A percentile compares a stretch with the other conserved stretches of the same genome.
These are phyloP conservation scores for Tonatia bakeri DNA, from an alignment of 2,113 vertebrate genomes.

Conservation along the genomic window DNA sequence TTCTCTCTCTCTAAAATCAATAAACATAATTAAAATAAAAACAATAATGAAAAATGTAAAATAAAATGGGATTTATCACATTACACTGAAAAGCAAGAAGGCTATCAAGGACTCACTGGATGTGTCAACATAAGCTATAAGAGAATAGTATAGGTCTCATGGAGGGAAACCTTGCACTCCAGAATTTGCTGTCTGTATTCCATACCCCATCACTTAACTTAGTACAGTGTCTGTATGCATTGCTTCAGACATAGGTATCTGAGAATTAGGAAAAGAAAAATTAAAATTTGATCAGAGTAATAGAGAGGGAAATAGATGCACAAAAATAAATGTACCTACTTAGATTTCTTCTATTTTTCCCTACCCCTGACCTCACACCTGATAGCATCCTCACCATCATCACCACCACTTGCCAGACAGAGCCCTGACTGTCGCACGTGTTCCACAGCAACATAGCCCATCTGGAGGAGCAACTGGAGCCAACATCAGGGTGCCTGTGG, in stretches of 20 bases:
- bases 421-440: neutral
- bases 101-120: neutral
- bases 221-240: neutral
- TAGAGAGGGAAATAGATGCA: neutral
- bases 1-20: too few relatives aligned
- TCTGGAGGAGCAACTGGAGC: neutral
- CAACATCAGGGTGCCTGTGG: neutral
- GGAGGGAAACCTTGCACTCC: neutral
- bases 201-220: neutral
- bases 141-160: neutral
- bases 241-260: neutral
- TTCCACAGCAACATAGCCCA: neutral
- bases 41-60: neutral
- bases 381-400: neutral
- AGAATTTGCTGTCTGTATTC: neutral
- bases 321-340: neutral
- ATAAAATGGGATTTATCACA: neutral
- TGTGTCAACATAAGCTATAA: neutral
- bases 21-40: too few relatives aligned
- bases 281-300: neutral
- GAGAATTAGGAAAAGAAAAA: slow-evolving; percentile 1
- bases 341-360: neutral
- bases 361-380: neutral
- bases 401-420: neutral
- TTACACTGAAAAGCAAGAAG: neutral